These are phyloP conservation scores for Ormyrus labotus DNA, from an alignment of 2,888 invertebrate genomes.

Conservation along the genomic window DNA sequence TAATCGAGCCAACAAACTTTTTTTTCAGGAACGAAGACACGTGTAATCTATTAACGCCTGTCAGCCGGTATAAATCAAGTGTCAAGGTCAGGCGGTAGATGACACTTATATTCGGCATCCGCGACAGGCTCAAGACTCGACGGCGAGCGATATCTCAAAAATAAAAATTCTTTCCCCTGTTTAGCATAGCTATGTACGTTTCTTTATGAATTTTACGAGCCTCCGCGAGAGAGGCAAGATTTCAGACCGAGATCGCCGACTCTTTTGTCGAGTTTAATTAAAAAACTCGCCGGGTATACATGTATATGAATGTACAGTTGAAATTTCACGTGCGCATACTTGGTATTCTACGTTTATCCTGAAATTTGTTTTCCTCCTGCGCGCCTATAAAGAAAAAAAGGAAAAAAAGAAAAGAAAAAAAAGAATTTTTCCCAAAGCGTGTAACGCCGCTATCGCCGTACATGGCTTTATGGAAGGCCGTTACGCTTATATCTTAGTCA, in stretches of 20 bases:
- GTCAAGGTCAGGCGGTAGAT: slow-evolving; percentile 26
- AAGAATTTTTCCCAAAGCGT: slow-evolving; percentile 10
- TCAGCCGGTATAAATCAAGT: slow-evolving; percentile 30
- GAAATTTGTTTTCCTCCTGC: slow-evolving; percentile 35
- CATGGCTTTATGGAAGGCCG: slow-evolving; percentile 35
- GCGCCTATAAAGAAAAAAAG: background rate
- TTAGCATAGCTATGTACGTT: slow-evolving; percentile 26
- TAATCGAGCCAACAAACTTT: too few relatives aligned
- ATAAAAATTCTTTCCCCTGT: slow-evolving; percentile 18
- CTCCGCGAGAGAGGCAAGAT: background rate
- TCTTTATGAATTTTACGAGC: slow-evolving; percentile 10
- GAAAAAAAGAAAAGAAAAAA: too few relatives aligned
- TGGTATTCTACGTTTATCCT: background rate
- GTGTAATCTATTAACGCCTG: background rate
- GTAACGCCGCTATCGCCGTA: slow-evolving; percentile 23
- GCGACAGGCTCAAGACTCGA: background rate
- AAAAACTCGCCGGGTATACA: too few relatives aligned
- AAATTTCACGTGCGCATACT: background rate
- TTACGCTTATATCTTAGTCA: slow-evolving; percentile 48
- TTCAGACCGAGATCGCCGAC: background rate
- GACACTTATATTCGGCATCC: slow-evolving; percentile 21
- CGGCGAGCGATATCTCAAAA: background rate
- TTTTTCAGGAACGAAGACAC: too few relatives aligned
- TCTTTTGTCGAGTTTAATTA: too few relatives aligned
- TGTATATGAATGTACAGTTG: too few relatives aligned